Base-by-base conservation (phyloP, 2,797 vertebrate species). In the Diplodus sargus region DNA sequence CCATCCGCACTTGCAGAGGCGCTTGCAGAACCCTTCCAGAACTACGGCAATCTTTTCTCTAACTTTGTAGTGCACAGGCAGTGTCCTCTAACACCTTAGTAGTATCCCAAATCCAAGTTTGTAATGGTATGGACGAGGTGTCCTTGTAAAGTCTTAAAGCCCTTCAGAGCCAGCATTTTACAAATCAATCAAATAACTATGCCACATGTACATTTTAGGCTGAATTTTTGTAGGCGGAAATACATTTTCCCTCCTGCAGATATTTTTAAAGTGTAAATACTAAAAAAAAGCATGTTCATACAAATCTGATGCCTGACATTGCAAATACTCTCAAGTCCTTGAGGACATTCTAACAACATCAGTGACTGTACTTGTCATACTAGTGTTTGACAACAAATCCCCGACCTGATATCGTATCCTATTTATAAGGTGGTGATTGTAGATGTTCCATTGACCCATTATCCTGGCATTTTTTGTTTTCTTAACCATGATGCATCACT, bases 391-490 rank as follows among this genome's bases (percentile, higher is more conserved):
- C 43, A 28, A 60, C 1, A 13, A 25, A 45, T n/a, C 20, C 54
- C 43, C 8, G 9, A 15, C 54, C 47, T 53, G 47, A 7, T 70
- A 8, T 53, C 4, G 10, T 61, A 13, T 68, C 23, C 45, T 69
- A 3, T 39, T 45, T 61, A 49, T 49, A 9, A 51, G 12, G 20
- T 28, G n/a, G 30, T 30, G 53, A 54, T 49, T 45, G 20, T 66
- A 64, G 62, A 63, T 58, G 49, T 67, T 23, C 47, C 34, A 49
- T 4, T 65, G 64, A 60, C 13, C 16, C 4, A 13, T 67, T 66
- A 59, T 57, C 25, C 49, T 11, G 4, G 18, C 64, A n/a, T 16
- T 39, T 62, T 59, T 47, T 39, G 8, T 34, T 39, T 34, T 34
- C 7, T 34, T 34, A 68, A 67, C 58, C 18, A 10, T 14, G 28